Percentiles rank a stretch among this genome's conserved stretches.
These are phyloP conservation scores for Picathartes gymnocephalus DNA, from an alignment of 2,113 vertebrate species.

Conservation along the genomic window DNA sequence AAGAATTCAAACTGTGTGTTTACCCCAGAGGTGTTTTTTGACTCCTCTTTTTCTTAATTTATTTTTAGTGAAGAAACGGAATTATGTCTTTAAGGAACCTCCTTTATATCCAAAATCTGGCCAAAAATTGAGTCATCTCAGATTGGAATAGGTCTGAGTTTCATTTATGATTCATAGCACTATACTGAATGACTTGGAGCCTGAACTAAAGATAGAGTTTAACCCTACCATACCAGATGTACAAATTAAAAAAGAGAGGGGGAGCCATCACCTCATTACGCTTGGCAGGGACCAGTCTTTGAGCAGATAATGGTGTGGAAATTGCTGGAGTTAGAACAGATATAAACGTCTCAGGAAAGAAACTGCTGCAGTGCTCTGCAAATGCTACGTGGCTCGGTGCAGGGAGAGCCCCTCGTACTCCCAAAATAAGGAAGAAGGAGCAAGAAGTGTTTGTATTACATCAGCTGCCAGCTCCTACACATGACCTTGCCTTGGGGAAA, in stretches of 20 bases:
- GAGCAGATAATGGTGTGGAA: not conserved
- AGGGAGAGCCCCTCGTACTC: not conserved
- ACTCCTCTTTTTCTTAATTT: not conserved
- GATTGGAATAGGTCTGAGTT: not conserved
- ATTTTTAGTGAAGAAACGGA: not conserved
- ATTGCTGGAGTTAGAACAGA: not conserved
- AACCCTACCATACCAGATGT: not conserved
- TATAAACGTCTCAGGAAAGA: not conserved
- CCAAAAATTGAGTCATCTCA: slow-evolving; percentile 1
- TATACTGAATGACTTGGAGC: not conserved
- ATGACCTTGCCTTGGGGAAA: not conserved
- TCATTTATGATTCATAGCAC: not conserved
- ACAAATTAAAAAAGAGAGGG: not conserved
- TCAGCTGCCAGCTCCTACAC: not conserved
- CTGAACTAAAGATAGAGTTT: not conserved
- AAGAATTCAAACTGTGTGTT: not conserved
- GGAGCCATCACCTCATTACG: not conserved
- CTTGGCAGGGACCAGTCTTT: not conserved
- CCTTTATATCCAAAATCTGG: not conserved
- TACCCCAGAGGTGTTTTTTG: not conserved
- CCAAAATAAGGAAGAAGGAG: not conserved
- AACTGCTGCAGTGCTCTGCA: not conserved
- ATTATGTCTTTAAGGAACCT: not conserved
- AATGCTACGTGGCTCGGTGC: not conserved
- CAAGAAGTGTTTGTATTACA: not conserved